phyloP scores from a whole-genome alignment of 1,140 invertebrate genomes.

The Nasonia giraulti region DNA sequence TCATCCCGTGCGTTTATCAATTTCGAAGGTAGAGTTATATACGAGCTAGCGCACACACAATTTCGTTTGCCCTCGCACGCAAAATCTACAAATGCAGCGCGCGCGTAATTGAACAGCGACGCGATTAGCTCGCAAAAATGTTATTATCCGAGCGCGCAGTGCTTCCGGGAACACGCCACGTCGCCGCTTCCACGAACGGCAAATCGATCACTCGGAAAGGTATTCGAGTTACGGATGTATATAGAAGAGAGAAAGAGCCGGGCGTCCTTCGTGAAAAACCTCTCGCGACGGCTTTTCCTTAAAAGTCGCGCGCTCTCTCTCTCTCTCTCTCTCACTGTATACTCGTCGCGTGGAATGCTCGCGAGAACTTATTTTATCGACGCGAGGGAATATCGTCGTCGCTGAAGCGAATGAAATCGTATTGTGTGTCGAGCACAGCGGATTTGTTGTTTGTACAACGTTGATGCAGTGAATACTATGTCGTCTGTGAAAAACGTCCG shows the following conservation, averaged over 20 bases:
- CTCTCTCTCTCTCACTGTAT: background rate
- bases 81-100: background rate
- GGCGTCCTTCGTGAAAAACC: conserved; percentile 5
- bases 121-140: conserved; percentile 11
- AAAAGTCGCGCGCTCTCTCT: background rate
- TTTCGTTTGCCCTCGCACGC: background rate
- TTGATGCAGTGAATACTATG: background rate
- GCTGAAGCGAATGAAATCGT: no score
- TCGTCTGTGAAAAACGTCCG: background rate
- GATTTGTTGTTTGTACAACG: no score
- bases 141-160: conserved; percentile 10
- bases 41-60: no score
- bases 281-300: background rate
- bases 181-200: no score
- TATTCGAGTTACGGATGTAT: background rate
- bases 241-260: background rate
- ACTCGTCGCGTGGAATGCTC: background rate
- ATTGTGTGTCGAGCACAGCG: no score
- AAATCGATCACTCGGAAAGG: conserved; percentile 1
- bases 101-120: no score
- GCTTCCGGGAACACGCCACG: no score
- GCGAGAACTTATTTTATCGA: background rate
- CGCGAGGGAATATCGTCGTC: no score
- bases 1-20: no score
- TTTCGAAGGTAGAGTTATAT: no score